Conservation (phyloP, 2,888 invertebrate species). For the Himalopsyche anomala region DNA sequence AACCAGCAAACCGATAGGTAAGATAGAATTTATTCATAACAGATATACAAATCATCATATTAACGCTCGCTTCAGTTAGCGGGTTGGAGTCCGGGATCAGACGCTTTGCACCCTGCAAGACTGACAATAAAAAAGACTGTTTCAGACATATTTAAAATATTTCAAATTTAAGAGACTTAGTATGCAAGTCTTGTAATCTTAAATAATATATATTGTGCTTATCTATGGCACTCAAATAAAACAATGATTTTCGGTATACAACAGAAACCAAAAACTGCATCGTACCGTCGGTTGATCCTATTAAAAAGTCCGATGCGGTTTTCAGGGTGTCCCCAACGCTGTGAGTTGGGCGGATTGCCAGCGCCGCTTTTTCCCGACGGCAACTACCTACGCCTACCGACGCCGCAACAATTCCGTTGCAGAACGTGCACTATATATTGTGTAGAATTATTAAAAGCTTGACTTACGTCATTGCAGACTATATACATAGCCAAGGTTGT, state of each 20-base stretch:
- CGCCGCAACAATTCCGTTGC: conserved; percentile 59
- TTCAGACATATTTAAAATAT: no score
- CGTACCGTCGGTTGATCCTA: conserved; percentile 39
- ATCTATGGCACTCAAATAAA: background rate
- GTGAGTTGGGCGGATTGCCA: conserved; percentile 54
- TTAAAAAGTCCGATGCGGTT: conserved; percentile 56
- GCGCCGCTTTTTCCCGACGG: conserved; percentile 14
- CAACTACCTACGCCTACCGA: conserved; percentile 19
- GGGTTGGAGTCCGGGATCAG: no score
- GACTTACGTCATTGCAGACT: conserved; percentile 19
- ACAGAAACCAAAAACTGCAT: conserved; percentile 42
- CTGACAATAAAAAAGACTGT: no score
- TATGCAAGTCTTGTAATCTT: background rate
- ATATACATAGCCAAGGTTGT: background rate
- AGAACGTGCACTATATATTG: conserved; percentile 61
- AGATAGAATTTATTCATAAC: no score
- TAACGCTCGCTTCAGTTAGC: no score
- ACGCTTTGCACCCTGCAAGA: no score
- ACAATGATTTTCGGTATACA: background rate
- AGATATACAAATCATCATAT: no score
- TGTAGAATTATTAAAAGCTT: conserved; percentile 60
- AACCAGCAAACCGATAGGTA: no score
- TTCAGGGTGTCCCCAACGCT: conserved; percentile 44
- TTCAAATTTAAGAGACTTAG: no score
- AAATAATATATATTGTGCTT: background rate